Conservation (phyloP, 2,797 vertebrate genomes). For the Halcyon smyrnensis region DNA sequence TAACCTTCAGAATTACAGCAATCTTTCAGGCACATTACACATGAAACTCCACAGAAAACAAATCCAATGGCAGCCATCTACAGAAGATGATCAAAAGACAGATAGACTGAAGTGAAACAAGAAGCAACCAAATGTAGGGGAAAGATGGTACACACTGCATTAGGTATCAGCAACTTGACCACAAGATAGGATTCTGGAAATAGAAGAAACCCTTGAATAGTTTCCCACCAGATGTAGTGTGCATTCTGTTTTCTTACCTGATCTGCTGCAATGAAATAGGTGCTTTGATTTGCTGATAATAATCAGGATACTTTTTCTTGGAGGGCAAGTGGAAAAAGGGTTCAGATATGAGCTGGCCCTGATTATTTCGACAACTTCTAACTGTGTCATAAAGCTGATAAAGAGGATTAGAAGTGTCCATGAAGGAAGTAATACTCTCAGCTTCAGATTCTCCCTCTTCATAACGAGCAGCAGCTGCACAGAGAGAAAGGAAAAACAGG, state of each 20-base stretch:
- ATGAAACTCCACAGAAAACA: neutral
- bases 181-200: neutral
- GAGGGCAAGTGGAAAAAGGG: constrained; percentile 96
- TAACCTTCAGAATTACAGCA: neutral
- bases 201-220: neutral
- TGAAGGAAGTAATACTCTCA: constrained; percentile 93
- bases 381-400: constrained; percentile 97
- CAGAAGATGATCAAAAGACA: neutral
- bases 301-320: constrained; percentile 97
- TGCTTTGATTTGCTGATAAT: constrained; percentile 95
- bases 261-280: constrained; percentile 95
- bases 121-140: neutral
- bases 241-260: constrained; percentile 81
- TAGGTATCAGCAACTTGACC: neutral
- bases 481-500: neutral
- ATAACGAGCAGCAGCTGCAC: constrained; percentile 90
- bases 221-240: neutral
- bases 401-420: constrained; percentile 94
- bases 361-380: constrained; percentile 92
- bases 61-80: neutral
- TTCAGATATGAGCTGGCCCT: constrained; percentile 95
- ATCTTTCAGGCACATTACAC: neutral
- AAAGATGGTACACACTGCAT: neutral
- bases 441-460: constrained; percentile 96
- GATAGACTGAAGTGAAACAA: neutral